A percentile compares a stretch with the other conserved stretches of the same genome.
Conservation (phyloP, 2,888 invertebrate species). For the Apomyelois bistriatella region DNA sequence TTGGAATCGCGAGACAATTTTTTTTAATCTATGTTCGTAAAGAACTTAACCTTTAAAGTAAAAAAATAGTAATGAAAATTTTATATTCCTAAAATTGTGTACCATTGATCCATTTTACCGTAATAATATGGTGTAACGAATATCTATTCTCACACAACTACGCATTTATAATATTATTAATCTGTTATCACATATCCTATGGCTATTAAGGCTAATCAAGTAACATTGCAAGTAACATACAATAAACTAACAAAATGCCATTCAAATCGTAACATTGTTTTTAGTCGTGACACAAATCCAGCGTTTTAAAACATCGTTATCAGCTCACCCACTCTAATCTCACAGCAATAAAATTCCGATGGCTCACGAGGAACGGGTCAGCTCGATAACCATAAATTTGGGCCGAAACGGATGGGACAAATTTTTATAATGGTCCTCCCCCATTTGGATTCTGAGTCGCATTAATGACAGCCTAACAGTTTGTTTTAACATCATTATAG, state of each 20-base stretch:
- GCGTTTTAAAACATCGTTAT: constrained; percentile 71
- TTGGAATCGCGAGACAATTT: too few species aligned
- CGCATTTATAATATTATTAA: too few species aligned
- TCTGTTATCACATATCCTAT: too few species aligned
- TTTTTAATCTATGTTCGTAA: too few species aligned
- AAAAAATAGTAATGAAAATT: too few species aligned
- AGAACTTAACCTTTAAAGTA: too few species aligned
- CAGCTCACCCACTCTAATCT: constrained; percentile 76
- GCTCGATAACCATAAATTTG: constrained; percentile 77
- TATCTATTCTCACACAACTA: too few species aligned
- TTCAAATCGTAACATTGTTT: neutral
- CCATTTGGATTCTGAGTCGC: constrained; percentile 70
- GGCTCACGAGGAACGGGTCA: constrained; percentile 69
- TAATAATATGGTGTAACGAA: too few species aligned
- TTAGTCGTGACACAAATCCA: constrained; percentile 46
- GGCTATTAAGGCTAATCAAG: too few species aligned
- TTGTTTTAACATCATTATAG: constrained; percentile 80
- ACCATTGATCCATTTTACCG: too few species aligned
- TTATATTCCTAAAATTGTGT: too few species aligned
- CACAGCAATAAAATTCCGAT: constrained; percentile 72
- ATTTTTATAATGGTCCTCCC: constrained; percentile 78
- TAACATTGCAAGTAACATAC: too few species aligned
- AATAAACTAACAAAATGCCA: neutral
- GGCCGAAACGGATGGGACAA: constrained; percentile 78
- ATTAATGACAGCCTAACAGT: constrained; percentile 78